Conservation (phyloP, 92 coral and sea anemone species). For the Umimayanthus chanpuru region DNA sequence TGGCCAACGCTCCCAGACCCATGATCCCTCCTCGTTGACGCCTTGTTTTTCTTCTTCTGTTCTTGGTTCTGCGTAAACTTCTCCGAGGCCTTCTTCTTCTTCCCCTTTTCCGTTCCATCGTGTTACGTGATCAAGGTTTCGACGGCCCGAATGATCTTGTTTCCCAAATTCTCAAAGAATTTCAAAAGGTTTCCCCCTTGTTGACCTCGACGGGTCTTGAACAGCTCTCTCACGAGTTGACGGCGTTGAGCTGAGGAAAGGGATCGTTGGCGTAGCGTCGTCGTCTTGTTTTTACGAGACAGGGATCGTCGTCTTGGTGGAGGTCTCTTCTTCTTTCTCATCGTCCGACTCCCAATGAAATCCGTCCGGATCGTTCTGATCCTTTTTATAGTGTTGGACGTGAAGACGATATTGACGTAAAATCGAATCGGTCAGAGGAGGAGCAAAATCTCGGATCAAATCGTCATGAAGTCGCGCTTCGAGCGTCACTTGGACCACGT, state of each 20-base stretch:
- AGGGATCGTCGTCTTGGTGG: constrained; percentile 14
- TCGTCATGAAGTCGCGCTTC: too few species aligned
- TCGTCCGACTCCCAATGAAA: too few species aligned
- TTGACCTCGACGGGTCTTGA: too few species aligned
- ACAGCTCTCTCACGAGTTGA: too few species aligned
- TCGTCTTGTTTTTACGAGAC: not conserved
- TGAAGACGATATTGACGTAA: not conserved
- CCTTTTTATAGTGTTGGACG: not conserved
- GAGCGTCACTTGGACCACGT: not conserved
- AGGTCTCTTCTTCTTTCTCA: not conserved
- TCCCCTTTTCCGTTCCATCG: constrained; percentile 7
- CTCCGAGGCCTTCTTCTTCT: not conserved
- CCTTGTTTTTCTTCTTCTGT: not conserved
- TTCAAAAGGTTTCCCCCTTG: too few species aligned
- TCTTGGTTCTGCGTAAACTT: too few species aligned
- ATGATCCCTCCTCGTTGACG: not conserved
- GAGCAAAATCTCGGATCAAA: too few species aligned
- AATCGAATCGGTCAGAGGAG: too few species aligned
- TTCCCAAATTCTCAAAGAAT: constrained; percentile 1
- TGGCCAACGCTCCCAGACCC: too few species aligned
- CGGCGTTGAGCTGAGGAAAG: not conserved
- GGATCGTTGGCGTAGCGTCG: constrained; percentile 11
- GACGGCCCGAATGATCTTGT: not conserved
- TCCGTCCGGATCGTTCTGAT: too few species aligned
- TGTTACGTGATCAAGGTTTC: not conserved